Conservation (phyloP, 2,888 invertebrate genomes). For the Limenitis camilla region DNA sequence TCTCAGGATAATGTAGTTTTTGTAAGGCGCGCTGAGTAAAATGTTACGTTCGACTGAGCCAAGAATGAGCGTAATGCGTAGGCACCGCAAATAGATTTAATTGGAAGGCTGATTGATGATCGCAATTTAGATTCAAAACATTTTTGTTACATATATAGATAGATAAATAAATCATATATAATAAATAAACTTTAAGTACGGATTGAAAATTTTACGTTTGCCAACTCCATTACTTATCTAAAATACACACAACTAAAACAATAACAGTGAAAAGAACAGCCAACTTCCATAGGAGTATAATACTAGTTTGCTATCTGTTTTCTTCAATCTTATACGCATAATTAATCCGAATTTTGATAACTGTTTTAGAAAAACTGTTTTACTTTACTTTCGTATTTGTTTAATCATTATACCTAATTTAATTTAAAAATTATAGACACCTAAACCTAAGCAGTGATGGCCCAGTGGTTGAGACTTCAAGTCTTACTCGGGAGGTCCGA, state of each 20-base stretch:
- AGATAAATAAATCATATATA: conserved; percentile 8
- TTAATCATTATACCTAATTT: too few relatives aligned
- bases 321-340: too few relatives aligned
- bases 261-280: not conserved
- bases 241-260: not conserved
- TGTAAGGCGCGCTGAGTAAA: conserved; percentile 45
- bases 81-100: conserved; percentile 33
- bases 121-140: conserved; percentile 20
- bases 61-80: conserved; percentile 25
- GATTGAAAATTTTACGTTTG: conserved; percentile 1
- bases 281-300: too few relatives aligned
- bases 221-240: not conserved
- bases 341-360: too few relatives aligned
- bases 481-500: too few relatives aligned
- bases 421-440: too few relatives aligned
- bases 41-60: conserved; percentile 33
- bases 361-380: too few relatives aligned
- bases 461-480: too few relatives aligned
- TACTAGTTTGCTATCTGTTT: not conserved
- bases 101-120: conserved; percentile 29
- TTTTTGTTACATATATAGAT: conserved; percentile 16
- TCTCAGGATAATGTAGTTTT: conserved; percentile 37
- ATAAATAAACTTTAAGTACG: conserved; percentile 9
- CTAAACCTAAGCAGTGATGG: too few relatives aligned
- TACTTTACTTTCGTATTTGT: too few relatives aligned